Evolutionary conservation across 2,113 vertebrate species (phyloP), one percentile per base, ranked within the genome.

Genomic region (Sturnus vulgaris): DNA sequence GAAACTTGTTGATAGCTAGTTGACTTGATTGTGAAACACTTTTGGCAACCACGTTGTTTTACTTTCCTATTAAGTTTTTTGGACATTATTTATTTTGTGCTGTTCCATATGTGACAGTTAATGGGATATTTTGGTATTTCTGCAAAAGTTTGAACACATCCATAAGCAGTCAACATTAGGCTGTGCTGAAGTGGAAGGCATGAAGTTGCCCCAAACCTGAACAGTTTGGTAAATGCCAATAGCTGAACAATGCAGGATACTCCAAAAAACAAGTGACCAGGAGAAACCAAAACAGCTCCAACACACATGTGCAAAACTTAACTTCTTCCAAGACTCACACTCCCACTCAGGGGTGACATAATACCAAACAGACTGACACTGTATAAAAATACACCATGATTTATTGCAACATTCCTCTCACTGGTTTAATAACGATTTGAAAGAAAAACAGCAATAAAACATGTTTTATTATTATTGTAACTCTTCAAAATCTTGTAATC

Each of bases 361-460:
- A 95, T 60, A 89, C 1, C 39, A 91, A 94, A 10, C 92, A 96
- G 94, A 92, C 77, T 82, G 73, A 94, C 3, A 7, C 69, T 78
- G 47, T 88, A 68, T 40, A 94, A 92, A 93, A 93, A 90, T 49
- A 91, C 0, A 0, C 72, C 64, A 73, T 86, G 52, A 60, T 86
- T 93, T 95, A 93, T 63, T 92, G 60, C 77, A 84, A 56, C 76
- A 78, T 82, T 91, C 69, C 50, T 93, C 64, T 90, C 60, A 66
- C 76, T 90, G 63, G 33, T 69, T 96, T 90, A 93, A 93, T 82
- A 83, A 93, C 33, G 16, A 92, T 63, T 83, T 83, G 76, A 92
- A 95, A 93, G 66, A 77, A 94, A 91, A 93, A 93, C 86, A 88
- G n/a, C 50, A 88, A 80, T 61, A 47, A 66, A 82, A 91, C 73